Evolutionary conservation across 2,113 vertebrate genomes (phyloP).

Genomic region (Thamnaconus septentrionalis): DNA sequence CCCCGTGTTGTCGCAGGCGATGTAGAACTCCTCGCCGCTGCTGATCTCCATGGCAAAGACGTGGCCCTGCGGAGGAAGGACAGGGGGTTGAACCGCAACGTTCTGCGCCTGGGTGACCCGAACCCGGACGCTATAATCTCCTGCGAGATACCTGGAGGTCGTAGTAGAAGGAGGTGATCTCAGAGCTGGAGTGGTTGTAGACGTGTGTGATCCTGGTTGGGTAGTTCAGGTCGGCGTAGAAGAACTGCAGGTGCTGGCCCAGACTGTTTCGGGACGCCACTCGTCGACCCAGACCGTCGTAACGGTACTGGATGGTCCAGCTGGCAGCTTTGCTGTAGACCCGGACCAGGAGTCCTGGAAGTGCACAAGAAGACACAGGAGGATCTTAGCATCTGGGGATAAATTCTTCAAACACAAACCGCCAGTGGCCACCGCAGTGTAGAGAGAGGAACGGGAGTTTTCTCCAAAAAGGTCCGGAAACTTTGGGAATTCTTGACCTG

Average conservation of each 20-base stretch:
- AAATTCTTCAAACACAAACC: too few relatives aligned
- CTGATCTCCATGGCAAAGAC: constrained; percentile 99
- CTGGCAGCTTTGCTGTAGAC: constrained; percentile 96
- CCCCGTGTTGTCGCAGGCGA: constrained; percentile 95
- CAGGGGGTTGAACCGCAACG: too few relatives aligned
- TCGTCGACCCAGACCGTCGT: constrained; percentile 90
- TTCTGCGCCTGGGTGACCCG: too few relatives aligned
- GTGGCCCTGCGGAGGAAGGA: constrained; percentile 76
- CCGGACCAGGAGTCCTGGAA: constrained; percentile 84
- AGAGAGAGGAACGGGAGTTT: too few relatives aligned
- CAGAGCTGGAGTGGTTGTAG: constrained; percentile 97
- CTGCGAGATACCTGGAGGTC: constrained; percentile 82
- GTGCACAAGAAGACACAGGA: too few relatives aligned
- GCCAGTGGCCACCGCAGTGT: too few relatives aligned
- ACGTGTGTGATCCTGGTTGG: constrained; percentile 96
- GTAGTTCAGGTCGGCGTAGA: constrained; percentile 95
- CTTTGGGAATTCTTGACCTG: too few relatives aligned
- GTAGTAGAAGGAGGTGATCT: constrained; percentile 97
- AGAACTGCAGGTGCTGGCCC: constrained; percentile 98
- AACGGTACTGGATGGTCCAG: constrained; percentile 97
- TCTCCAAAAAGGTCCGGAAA: too few relatives aligned
- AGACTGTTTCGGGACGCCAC: constrained; percentile 92
- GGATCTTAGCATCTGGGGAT: too few relatives aligned
- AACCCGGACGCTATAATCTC: too few relatives aligned
- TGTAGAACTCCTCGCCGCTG: constrained; percentile 98